Conservation (phyloP, 1,140 invertebrate genomes). For the Drosophila gunungcola region DNA sequence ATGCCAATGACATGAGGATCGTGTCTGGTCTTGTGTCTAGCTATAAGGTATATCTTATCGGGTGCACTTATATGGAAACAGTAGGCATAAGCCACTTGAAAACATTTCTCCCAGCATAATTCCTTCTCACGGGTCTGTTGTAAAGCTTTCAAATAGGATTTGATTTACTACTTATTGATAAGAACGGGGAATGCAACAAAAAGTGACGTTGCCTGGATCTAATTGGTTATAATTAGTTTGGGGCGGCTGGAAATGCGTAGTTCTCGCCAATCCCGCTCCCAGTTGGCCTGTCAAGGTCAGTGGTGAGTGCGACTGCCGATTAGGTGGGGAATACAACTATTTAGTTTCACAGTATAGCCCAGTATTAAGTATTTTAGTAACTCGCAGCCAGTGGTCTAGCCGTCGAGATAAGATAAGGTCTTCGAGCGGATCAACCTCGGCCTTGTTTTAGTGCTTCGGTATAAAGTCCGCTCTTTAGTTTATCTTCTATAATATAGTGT, state of each 20-base stretch:
- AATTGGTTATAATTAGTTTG: conserved; percentile 63
- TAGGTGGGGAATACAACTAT: conserved; percentile 38
- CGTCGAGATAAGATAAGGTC: conserved; percentile 58
- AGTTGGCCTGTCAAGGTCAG: conserved; percentile 46
- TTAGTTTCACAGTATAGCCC: conserved; percentile 10
- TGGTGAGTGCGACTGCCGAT: conserved; percentile 26
- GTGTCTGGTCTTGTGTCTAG: conserved; percentile 40
- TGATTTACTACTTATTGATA: conserved; percentile 25
- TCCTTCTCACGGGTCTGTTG: conserved; percentile 6
- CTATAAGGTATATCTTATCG: conserved; percentile 36
- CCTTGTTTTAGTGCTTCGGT: conserved; percentile 48
- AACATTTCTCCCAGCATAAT: conserved; percentile 21
- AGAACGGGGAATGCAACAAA: conserved; percentile 27
- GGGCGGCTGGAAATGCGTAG: conserved; percentile 50
- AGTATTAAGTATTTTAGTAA: conserved; percentile 24
- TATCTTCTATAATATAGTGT: conserved; percentile 32
- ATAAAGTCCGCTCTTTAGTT: conserved; percentile 43
- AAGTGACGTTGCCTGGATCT: conserved; percentile 40
- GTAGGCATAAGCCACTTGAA: conserved; percentile 3
- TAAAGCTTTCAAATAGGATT: conserved; percentile 27
- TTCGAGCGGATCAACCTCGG: conserved; percentile 30
- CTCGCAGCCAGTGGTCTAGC: conserved; percentile 58
- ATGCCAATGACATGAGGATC: conserved; percentile 32
- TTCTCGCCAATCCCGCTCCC: conserved; percentile 22
- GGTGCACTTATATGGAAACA: neutral